Evolutionary conservation across 2,888 invertebrate genomes (phyloP), one percentile per base, ranked within the genome.

Genomic region (Meiosimyza platycephala): DNA sequence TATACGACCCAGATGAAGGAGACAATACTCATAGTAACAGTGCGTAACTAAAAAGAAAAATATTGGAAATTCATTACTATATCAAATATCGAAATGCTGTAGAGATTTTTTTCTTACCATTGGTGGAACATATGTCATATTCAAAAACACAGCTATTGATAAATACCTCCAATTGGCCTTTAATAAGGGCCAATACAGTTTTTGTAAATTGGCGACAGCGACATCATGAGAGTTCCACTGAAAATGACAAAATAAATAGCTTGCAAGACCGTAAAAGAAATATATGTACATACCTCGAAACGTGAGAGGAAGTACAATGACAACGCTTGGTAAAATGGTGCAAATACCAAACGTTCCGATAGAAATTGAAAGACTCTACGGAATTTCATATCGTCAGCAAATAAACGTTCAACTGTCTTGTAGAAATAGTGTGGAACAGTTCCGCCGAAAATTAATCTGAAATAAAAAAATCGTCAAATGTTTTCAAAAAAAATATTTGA

Each of bases 1-100:
- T 92, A 94, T 84, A 94, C 91, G 1, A 92, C 90, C 94, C 94
- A 95, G 78, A 93, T 90, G 82, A 94, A 93, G 62, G 93, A 93
- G 73, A 95, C 91, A n/a, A 94, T 80, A 83, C 93, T 94, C 84
- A 91, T 90, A 73, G 92, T 90, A 13, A 94, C 87, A n/a, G 94
- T 93, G 78, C 94, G 88, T 70, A 95, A 86, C 94, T 94, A 88
- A 77, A 91, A 72, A 72, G 64, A 71, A 40, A 51, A 70, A 16
- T 28, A 65, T 65, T 60, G 6, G 18, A 63, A 48, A 50, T 57
- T 71, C 71, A 63, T 54, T 62, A n/a, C n/a, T n/a, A n/a, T n/a
- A 47, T 28, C 16, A 16, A 55, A 62, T 68, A 15, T 65, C 33
- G 28, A 28, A 28, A 28, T 55, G 48, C 18, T 59, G 60, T 51